Evolutionary conservation across 1,140 invertebrate genomes (phyloP).

Genomic region (Samia ricini): DNA sequence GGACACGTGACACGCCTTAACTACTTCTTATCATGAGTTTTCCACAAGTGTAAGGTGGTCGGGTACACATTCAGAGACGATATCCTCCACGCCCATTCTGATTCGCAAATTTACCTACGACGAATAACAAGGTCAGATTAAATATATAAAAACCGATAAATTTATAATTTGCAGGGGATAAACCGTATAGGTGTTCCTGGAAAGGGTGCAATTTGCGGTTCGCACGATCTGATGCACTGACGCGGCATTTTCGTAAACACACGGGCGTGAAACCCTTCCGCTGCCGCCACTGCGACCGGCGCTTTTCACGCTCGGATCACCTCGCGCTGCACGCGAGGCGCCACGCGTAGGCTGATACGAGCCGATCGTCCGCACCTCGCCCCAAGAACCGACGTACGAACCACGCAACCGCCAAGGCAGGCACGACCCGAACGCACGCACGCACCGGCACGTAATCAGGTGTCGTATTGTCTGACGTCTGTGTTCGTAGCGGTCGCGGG

Average conservation of each 20-base stretch:
- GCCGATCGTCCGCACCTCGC: conserved; percentile 34
- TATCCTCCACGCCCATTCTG: no score
- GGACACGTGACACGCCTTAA: no score
- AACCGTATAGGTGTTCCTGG: conserved; percentile 97
- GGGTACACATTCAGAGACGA: no score
- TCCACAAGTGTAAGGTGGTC: no score
- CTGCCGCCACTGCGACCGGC: conserved; percentile 94
- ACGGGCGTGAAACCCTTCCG: conserved; percentile 97
- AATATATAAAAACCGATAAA: background rate
- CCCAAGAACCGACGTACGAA: conserved; percentile 16
- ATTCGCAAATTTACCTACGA: no score
- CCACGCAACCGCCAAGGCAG: no score
- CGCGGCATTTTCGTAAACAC: conserved; percentile 96
- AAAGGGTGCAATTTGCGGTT: conserved; percentile 97
- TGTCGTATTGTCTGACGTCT: no score
- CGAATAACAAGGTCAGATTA: no score
- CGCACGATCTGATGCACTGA: conserved; percentile 96
- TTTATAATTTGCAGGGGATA: conserved; percentile 85
- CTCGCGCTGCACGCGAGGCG: conserved; percentile 88
- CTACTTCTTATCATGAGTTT: no score
- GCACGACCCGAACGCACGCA: conserved; percentile 8
- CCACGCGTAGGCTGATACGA: conserved; percentile 58
- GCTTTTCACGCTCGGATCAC: conserved; percentile 97
- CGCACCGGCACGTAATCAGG: no score
- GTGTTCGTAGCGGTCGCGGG: conserved; percentile 9